Evolutionary conservation across 2,888 invertebrate genomes (phyloP), one percentile per base, ranked within the genome.

Genomic region (Cordilura impudica): DNA sequence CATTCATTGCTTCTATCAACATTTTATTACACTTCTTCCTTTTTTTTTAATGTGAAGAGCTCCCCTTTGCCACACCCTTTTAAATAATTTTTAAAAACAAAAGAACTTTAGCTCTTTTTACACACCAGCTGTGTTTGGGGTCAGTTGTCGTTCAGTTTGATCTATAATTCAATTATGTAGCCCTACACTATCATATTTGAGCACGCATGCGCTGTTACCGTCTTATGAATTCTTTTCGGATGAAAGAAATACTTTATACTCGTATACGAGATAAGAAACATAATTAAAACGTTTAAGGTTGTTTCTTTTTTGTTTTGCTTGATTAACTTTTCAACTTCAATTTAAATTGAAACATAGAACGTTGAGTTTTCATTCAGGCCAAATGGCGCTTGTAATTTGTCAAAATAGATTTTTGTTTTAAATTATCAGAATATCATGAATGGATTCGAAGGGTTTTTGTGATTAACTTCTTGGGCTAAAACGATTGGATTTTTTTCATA

Each of bases 341-440:
- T 76, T 70, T 58, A 51, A 49, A 26, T n/a, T 49, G 31, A 70
- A 43, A 54, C 7, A 12, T 73, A 66, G 18, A 7, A 5, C 26
- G 10, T 23, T 39, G 6, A 14, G 23, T 21, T 35, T 63, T 31
- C 39, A 51, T 19, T 47, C 39, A 47, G 54, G 35, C 26, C 69
- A 43, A 69, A 69, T 63, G 75, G 69, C 69, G 75, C 75, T 76
- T 76, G 49, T 76, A 70, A 70, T 23, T 47, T 70, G 51, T 69
- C 69, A 76, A 43, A 49, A 69, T 69, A 54, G n/a, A n/a, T n/a
- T n/a, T n/a, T n/a, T n/a, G n/a, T n/a, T n/a, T n/a, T n/a, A n/a
- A n/a, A n/a, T n/a, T n/a, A n/a, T n/a, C n/a, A n/a, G n/a, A n/a
- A n/a, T n/a, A n/a, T n/a, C n/a, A n/a, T n/a, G n/a, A n/a, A n/a